phyloP scores from a whole-genome alignment of 2,113 vertebrate species.

The Pelmatolapia mariae region DNA sequence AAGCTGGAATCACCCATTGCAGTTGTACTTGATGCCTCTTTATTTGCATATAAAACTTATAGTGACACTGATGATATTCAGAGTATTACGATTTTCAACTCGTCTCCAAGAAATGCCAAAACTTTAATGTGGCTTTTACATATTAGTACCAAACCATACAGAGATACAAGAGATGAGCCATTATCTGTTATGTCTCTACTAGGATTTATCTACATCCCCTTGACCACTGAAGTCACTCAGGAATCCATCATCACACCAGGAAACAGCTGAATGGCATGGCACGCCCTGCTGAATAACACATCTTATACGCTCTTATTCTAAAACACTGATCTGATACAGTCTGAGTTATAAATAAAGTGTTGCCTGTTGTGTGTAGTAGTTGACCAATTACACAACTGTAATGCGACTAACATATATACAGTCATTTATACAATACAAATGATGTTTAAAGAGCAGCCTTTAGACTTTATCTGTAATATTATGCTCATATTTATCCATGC shows the following conservation, averaged over 20 bases:
- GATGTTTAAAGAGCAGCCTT: neutral
- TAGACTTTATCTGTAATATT: neutral
- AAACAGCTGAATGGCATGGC: conserved; percentile 1
- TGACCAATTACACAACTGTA: neutral
- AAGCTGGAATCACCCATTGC: neutral
- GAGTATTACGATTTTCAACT: neutral
- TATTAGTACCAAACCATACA: conserved; percentile 13
- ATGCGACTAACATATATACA: neutral
- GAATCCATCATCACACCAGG: neutral
- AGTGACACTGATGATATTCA: neutral
- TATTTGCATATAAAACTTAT: neutral
- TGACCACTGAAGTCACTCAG: neutral
- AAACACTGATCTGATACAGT: neutral
- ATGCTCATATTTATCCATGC: neutral
- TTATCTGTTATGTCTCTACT: neutral
- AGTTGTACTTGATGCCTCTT: neutral
- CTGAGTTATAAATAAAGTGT: neutral
- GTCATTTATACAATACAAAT: neutral
- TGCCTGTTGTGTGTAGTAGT: neutral
- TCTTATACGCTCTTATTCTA: neutral
- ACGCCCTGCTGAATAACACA: neutral
- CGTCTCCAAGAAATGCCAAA: neutral
- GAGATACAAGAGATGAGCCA: conserved; percentile 3
- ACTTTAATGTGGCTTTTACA: neutral
- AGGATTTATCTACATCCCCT: neutral